phyloP scores from a whole-genome alignment of 2,797 vertebrate species.

The Muscicapa striata region DNA sequence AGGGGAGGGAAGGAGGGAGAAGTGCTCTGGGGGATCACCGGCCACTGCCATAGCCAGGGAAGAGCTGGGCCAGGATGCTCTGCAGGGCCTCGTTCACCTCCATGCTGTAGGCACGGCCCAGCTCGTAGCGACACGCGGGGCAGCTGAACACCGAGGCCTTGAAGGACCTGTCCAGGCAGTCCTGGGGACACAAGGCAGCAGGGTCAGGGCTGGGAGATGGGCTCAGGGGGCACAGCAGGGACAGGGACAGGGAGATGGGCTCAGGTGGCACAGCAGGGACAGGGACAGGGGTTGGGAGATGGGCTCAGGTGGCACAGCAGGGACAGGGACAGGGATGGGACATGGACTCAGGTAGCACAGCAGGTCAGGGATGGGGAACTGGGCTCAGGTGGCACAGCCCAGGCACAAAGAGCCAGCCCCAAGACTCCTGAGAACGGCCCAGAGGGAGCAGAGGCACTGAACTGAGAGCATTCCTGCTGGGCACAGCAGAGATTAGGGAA shows the following conservation, averaged over 20 bases:
- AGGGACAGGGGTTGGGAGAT: too few relatives aligned
- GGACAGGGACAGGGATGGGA: too few relatives aligned
- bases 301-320: too few relatives aligned
- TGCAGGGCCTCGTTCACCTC: constrained; percentile 89
- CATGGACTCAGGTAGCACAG: too few relatives aligned
- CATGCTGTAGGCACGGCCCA: constrained; percentile 89
- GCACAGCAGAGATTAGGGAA: background rate
- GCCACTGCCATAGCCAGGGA: constrained; percentile 94
- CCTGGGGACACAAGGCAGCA: constrained; percentile 68
- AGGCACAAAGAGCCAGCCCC: background rate
- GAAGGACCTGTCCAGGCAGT: constrained; percentile 95
- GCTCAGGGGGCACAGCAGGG: too few relatives aligned
- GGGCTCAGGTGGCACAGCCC: background rate
- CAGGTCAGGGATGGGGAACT: too few relatives aligned
- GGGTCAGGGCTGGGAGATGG: background rate
- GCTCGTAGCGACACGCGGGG: constrained; percentile 91
- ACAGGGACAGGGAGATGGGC: too few relatives aligned
- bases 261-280: background rate
- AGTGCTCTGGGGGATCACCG: constrained; percentile 84
- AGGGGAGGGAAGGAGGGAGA: background rate
- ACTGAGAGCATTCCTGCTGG: background rate
- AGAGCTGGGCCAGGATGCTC: constrained; percentile 89
- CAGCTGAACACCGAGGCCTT: constrained; percentile 93
- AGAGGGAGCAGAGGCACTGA: background rate
- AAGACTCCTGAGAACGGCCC: rapidly evolving